phyloP scores from a whole-genome alignment of 2,113 vertebrate genomes.

The Amphiprion ocellaris region DNA sequence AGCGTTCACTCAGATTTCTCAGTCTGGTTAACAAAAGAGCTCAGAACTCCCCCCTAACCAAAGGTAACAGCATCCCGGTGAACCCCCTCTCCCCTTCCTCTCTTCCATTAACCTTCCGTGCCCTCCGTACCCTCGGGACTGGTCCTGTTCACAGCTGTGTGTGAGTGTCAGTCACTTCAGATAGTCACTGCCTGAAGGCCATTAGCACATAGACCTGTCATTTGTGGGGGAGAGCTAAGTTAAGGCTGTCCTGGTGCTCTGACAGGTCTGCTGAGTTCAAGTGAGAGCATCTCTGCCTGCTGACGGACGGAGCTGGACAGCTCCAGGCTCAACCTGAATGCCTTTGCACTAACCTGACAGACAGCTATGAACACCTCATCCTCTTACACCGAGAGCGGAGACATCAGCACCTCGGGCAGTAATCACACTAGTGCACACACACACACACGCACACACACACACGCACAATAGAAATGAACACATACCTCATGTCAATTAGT shows the following conservation, averaged over 20 bases:
- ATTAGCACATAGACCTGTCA: slow-evolving; percentile 51
- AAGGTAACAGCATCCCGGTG: slow-evolving; percentile 73
- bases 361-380: slow-evolving; percentile 46
- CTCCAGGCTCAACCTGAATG: slow-evolving; percentile 37
- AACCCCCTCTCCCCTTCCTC: slow-evolving; percentile 42
- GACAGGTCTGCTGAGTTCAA: slow-evolving; percentile 58
- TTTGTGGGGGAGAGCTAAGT: slow-evolving; percentile 16
- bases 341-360: slow-evolving; percentile 45
- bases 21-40: slow-evolving; percentile 37
- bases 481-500: slow-evolving; percentile 48
- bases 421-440: slow-evolving; percentile 18
- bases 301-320: slow-evolving; percentile 37
- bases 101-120: slow-evolving; percentile 70
- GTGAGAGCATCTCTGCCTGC: slow-evolving; percentile 31
- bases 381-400: slow-evolving; percentile 32
- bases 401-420: slow-evolving; percentile 26
- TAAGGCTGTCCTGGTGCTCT: slow-evolving; percentile 21
- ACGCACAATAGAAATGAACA: slow-evolving; percentile 28
- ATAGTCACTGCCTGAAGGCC: slow-evolving; percentile 35
- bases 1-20: slow-evolving; percentile 47
- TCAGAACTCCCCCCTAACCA: slow-evolving; percentile 15
- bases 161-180: slow-evolving; percentile 61
- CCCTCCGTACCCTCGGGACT: slow-evolving; percentile 36
- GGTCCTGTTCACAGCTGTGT: slow-evolving; percentile 59
- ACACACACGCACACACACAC: slow-evolving; percentile 17